Base-by-base conservation (phyloP, 2,113 vertebrate species). In the Brienomyrus brachyistius region DNA sequence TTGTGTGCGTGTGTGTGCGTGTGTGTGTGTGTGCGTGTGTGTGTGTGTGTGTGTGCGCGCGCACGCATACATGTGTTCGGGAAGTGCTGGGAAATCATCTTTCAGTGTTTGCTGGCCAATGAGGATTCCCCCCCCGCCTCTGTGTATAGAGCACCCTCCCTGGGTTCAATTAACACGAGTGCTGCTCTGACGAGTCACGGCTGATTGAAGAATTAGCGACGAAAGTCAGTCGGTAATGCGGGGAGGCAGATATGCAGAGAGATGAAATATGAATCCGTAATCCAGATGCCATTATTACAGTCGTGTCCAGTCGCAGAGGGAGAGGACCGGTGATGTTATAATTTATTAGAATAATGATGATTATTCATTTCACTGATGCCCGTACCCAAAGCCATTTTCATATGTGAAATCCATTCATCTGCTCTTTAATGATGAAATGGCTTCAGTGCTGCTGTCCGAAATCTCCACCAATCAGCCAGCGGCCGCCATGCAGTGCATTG, bases 141-240 rank as follows among this genome's bases (percentile, higher is more conserved):
- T 74, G 27, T 62, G 15, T 77, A 48, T 45, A 21, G 47, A 51
- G 13, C 66, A 5, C 31, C 31, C 31, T 19, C 92, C 92, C 90
- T 80, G 91, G 93, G 92, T 93, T 94, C 93, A 94, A 93, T 94
- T 93, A 94, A 89, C 90, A 89, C 92, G 86, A 48, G 66, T 91
- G 91, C 90, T 92, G 62, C 89, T 93, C 90, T 90, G 88, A 51
- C 62, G 89, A 80, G 88, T 88, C 70, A 80, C 91, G 59, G 48
- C 90, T 89, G 91, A 89, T 91, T 90, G 91, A 89, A 84, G 88
- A 90, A 89, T 91, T 90, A 90, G 87, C 83, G 85, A 87, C 91
- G 91, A 89, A 40, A 77, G 43, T 27, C 90, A 90, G 62, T 90
- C 87, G 66, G 91, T 89, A 59, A 21, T 35, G 13, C 27, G 1